phyloP scores from a whole-genome alignment of 1,140 invertebrate genomes.

The Lethocerus indicus region DNA sequence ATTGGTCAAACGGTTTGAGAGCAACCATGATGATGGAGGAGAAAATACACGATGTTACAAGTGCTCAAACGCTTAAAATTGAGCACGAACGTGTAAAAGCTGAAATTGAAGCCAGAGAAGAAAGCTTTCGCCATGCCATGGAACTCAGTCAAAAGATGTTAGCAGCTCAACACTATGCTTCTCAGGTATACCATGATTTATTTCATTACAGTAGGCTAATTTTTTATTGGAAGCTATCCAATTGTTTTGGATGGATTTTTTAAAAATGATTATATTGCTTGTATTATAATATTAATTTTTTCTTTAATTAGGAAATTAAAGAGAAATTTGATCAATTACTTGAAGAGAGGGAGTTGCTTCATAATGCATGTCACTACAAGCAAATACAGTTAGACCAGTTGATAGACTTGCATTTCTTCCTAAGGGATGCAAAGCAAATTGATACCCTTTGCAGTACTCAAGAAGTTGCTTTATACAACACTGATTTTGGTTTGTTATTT shows the following conservation, averaged over 20 bases:
- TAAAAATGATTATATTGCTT: too few relatives aligned
- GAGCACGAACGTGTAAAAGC: conserved; percentile 84
- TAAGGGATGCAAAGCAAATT: conserved; percentile 85
- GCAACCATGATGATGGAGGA: conserved; percentile 65
- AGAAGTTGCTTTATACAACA: conserved; percentile 50
- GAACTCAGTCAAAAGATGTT: conserved; percentile 71
- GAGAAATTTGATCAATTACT: conserved; percentile 60
- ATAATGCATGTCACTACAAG: conserved; percentile 73
- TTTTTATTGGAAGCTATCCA: too few relatives aligned
- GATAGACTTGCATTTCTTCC: conserved; percentile 87
- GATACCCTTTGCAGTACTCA: conserved; percentile 77
- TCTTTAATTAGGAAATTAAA: conserved; percentile 44
- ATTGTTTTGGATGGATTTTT: too few relatives aligned
- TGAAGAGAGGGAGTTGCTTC: conserved; percentile 59
- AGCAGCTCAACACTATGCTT: conserved; percentile 68
- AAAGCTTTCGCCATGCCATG: conserved; percentile 62
- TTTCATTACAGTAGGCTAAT: too few relatives aligned
- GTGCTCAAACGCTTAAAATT: conserved; percentile 70
- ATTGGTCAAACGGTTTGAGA: conserved; percentile 68
- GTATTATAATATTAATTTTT: conserved; percentile 4
- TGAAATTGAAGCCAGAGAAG: conserved; percentile 88
- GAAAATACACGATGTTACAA: conserved; percentile 68
- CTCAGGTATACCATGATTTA: conserved; percentile 28
- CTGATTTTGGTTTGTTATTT: conserved; percentile 31
- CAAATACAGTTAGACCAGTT: conserved; percentile 85